Evolutionary conservation across 2,797 vertebrate species (phyloP).

Genomic region (Balearica regulorum): DNA sequence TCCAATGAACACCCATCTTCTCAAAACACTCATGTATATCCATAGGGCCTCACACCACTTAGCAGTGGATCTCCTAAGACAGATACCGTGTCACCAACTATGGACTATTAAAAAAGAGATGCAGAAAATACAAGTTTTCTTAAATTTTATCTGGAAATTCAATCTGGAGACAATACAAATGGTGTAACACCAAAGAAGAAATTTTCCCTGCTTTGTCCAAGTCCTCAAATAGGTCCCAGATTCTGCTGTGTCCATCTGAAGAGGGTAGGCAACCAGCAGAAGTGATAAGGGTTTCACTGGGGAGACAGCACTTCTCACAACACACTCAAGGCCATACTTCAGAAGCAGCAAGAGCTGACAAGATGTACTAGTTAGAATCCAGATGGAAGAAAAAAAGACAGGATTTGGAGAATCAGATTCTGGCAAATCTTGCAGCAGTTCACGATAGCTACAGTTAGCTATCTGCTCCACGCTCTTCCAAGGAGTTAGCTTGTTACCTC

Average conservation of each 20-base stretch:
- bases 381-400: background rate
- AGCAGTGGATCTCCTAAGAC: background rate
- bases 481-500: background rate
- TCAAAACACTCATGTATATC: fast-evolving
- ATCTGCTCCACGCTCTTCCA: fast-evolving
- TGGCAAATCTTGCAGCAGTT: background rate
- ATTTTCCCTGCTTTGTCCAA: background rate
- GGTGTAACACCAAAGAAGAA: fast-evolving
- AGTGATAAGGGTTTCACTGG: background rate
- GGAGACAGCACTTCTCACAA: background rate
- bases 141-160: background rate
- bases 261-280: background rate
- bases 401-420: background rate
- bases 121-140: fast-evolving
- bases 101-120: fast-evolving
- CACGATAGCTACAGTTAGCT: background rate
- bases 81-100: fast-evolving
- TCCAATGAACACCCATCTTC: fast-evolving
- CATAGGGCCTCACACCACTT: fast-evolving
- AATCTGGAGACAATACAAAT: fast-evolving
- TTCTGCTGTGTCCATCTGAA: background rate
- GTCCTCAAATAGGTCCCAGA: too few species aligned
- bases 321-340: fast-evolving
- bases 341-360: background rate
- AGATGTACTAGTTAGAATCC: background rate